Percentiles rank a stretch among this genome's conserved stretches.
Conservation (phyloP, 2,113 vertebrate genomes). For the Isichthys henryi region DNA sequence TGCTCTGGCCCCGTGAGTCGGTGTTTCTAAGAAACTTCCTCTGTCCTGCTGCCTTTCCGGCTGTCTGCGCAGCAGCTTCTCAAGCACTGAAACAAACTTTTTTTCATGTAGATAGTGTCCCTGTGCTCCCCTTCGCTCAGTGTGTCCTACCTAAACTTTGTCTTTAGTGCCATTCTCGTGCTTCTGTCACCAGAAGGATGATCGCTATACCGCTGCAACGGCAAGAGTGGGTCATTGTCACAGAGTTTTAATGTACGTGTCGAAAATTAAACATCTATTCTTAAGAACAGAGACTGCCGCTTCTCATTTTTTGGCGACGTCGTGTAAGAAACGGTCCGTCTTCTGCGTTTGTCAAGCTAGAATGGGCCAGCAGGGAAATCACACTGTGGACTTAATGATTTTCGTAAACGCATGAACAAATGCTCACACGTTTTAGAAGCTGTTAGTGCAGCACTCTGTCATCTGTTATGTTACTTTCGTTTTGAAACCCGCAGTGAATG, state of each 20-base stretch:
- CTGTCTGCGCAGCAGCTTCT: not conserved
- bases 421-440: not conserved
- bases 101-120: slow-evolving; percentile 30
- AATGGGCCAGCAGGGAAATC: not conserved
- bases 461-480: not conserved
- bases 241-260: slow-evolving; percentile 51
- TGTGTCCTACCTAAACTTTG: slow-evolving; percentile 45
- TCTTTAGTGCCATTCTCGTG: slow-evolving; percentile 62
- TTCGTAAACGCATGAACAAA: not conserved
- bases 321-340: not conserved
- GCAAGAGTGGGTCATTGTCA: slow-evolving; percentile 35
- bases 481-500: not conserved
- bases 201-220: slow-evolving; percentile 13
- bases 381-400: not conserved
- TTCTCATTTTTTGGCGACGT: not conserved
- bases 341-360: not conserved
- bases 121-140: slow-evolving; percentile 41
- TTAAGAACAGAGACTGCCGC: not conserved
- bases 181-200: slow-evolving; percentile 53
- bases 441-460: not conserved
- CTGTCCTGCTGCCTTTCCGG: not conserved
- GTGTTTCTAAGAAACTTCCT: not conserved
- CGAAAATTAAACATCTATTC: slow-evolving; percentile 47
- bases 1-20: not conserved
- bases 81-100: slow-evolving; percentile 13